Conservation (phyloP, 2,888 invertebrate genomes). For the Ennomos fuscantarius region DNA sequence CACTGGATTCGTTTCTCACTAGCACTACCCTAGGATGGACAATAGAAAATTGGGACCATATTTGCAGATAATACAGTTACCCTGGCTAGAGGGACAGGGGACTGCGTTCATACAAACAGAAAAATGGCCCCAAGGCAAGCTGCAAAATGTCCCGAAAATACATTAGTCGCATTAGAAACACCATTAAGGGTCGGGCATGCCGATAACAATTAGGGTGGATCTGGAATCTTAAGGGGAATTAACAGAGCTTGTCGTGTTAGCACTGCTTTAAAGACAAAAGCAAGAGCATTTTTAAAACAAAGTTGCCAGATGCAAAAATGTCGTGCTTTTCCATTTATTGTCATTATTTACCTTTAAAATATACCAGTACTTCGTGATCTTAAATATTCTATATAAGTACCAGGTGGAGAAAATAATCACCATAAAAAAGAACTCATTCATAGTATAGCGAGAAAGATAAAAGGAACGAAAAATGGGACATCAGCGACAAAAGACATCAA, state of each 20-base stretch:
- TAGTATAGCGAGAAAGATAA: constrained; percentile 69
- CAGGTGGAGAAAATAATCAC: constrained; percentile 50
- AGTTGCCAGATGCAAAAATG: constrained; percentile 19
- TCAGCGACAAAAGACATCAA: constrained; percentile 68
- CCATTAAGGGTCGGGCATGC: constrained; percentile 77
- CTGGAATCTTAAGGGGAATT: constrained; percentile 79
- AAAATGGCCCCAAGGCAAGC: constrained; percentile 81
- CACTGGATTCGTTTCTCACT: constrained; percentile 68
- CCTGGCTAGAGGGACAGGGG: constrained; percentile 64
- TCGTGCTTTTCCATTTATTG: constrained; percentile 23
- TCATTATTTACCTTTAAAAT: constrained; percentile 14
- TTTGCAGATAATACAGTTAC: constrained; percentile 83
- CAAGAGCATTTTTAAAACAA: constrained; percentile 27
- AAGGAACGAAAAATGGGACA: constrained; percentile 73
- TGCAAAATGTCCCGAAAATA: constrained; percentile 84
- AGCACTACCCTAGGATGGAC: constrained; percentile 68
- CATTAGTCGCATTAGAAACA: constrained; percentile 84
- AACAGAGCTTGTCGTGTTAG: constrained; percentile 72
- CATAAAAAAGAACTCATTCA: constrained; percentile 68
- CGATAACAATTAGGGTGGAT: constrained; percentile 84
- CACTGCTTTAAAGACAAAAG: constrained; percentile 68
- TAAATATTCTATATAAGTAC: constrained; percentile 23
- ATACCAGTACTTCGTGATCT: constrained; percentile 13
- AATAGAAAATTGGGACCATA: constrained; percentile 83
- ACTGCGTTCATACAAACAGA: constrained; percentile 76